A percentile compares a stretch with the other conserved stretches of the same genome.
Evolutionary conservation across 2,888 invertebrate genomes (phyloP).

Genomic region (Ischnura elegans): DNA sequence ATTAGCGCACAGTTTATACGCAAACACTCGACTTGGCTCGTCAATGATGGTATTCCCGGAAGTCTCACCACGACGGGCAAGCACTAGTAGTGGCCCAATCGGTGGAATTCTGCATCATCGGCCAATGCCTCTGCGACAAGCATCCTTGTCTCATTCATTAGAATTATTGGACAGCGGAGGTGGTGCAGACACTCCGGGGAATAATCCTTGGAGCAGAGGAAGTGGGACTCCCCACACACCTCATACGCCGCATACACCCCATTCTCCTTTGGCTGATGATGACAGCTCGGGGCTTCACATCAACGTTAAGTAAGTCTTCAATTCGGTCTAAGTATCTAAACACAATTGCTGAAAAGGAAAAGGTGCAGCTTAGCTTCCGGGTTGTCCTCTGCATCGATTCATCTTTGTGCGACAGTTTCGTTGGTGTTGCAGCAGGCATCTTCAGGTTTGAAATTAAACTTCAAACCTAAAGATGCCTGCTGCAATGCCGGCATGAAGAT

Average conservation of each 20-base stretch:
- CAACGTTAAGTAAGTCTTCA: slow-evolving; percentile 74
- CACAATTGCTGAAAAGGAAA: too few relatives aligned
- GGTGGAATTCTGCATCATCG: slow-evolving; percentile 68
- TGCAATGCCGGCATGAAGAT: too few relatives aligned
- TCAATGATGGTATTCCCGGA: slow-evolving; percentile 74
- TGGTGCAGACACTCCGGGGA: slow-evolving; percentile 75
- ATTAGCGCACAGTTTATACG: slow-evolving; percentile 78
- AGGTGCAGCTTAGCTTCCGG: too few relatives aligned
- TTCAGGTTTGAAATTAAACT: too few relatives aligned
- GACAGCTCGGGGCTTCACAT: slow-evolving; percentile 70
- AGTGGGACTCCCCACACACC: slow-evolving; percentile 71
- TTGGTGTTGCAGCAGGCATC: too few relatives aligned
- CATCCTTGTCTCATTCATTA: slow-evolving; percentile 73
- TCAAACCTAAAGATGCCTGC: too few relatives aligned
- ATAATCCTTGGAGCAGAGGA: slow-evolving; percentile 74
- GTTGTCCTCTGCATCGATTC: too few relatives aligned
- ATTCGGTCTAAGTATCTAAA: too few relatives aligned
- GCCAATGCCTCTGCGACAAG: slow-evolving; percentile 17
- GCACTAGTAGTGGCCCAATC: slow-evolving; percentile 36
- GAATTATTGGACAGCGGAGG: slow-evolving; percentile 72
- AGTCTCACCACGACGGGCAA: slow-evolving; percentile 54
- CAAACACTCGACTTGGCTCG: slow-evolving; percentile 80
- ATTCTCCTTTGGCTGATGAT: slow-evolving; percentile 75
- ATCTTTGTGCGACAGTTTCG: too few relatives aligned
- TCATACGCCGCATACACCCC: slow-evolving; percentile 77